Percentiles rank a stretch among this genome's conserved stretches.
These are phyloP conservation scores for Astyanax mexicanus DNA, from an alignment of 2,797 vertebrate species.

Conservation along the genomic window DNA sequence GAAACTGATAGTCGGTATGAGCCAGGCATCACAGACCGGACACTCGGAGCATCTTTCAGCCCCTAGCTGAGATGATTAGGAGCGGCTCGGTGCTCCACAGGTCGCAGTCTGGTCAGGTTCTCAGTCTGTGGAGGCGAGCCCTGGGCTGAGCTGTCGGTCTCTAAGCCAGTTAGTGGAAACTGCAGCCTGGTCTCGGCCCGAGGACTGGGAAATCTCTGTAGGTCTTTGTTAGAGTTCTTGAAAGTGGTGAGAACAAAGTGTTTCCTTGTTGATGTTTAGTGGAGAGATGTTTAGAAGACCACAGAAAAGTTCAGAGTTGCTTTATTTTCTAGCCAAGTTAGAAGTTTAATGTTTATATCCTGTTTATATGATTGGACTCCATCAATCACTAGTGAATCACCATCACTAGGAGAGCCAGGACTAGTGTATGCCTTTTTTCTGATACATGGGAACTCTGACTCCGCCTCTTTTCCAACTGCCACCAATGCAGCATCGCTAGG, in stretches of 20 bases:
- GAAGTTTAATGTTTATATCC: no score
- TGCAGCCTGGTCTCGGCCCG: background rate
- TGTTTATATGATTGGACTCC: no score
- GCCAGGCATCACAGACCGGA: background rate
- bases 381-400: no score
- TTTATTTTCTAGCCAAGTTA: no score
- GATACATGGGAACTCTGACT: no score
- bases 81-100: background rate
- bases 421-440: no score
- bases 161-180: background rate
- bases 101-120: conserved; percentile 1
- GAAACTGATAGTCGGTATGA: background rate
- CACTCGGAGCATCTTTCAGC: background rate
- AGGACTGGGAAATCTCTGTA: background rate
- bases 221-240: background rate
- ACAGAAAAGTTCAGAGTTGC: background rate
- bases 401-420: no score
- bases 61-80: conserved; percentile 8
- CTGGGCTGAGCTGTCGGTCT: background rate
- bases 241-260: background rate
- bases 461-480: no score
- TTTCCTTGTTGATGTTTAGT: background rate
- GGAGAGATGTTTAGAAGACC: background rate
- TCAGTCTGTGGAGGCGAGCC: background rate
- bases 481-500: no score